Base-by-base conservation (phyloP, 2,888 invertebrate species). In the Hemithea aestivaria region DNA sequence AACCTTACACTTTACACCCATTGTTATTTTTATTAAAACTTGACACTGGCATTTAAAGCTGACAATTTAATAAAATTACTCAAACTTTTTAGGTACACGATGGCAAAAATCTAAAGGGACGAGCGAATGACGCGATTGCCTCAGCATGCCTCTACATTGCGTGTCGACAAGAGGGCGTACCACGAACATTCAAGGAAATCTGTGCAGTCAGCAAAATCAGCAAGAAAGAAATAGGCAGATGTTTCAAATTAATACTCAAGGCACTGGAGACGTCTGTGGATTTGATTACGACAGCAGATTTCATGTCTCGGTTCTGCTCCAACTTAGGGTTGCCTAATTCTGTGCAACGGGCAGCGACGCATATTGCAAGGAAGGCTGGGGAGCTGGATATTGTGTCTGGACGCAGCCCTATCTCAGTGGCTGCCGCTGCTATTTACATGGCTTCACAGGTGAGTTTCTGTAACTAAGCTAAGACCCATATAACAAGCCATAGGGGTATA, bases 391-490 rank as follows among this genome's bases (percentile, higher is more conserved):
- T 99, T 61, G 98, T 99, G 6, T 96, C 99, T 24, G 99, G 99
- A 4, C 91, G 99, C 62, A 98, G 98, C 38, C 99, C 99, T 0
- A 98, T 99, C 51, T 99, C 99, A 0, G 98, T 99, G 1, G 98
- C 99, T 0, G 99, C 99, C 5, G 99, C 99, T 29, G 98, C 99
- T 35, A 99, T 99, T 65, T 99, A 99, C 67, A 99, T 99, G 99
- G 99, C 99, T 1, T 98, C 98, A 7, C 98, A 97, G 84, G 95
- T 93, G 64, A 50, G 45, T 46, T 35, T 10, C n/a, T 11, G 2
- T 4, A 32, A 22, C 7, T 7, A 2, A 20, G 1, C 9, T 3
- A 2, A 23, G 9, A 25, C 4, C 7, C n/a, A 10, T 6, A 10
- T 10, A n/a, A n/a, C n/a, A n/a, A n/a, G n/a, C n/a, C n/a, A n/a